phyloP scores from a whole-genome alignment of 1,140 invertebrate genomes.

The Eupristina koningsbergeri region DNA sequence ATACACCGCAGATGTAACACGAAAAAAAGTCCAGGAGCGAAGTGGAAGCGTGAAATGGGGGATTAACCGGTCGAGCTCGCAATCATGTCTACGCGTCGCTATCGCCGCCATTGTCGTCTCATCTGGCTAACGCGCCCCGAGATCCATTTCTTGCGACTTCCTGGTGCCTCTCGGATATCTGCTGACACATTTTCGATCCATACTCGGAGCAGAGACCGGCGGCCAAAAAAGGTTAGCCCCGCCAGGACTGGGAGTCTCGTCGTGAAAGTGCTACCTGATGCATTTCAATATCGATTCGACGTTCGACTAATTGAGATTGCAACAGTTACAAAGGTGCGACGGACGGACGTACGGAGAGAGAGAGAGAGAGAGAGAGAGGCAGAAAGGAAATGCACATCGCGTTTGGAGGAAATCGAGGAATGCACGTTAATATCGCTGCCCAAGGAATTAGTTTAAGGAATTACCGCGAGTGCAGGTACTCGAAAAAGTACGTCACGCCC shows the following conservation, averaged over 20 bases:
- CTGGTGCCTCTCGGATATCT: neutral
- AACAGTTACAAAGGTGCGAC: neutral
- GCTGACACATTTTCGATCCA: neutral
- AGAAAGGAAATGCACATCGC: conserved; percentile 15
- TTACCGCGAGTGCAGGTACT: too few relatives aligned
- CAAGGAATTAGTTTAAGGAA: neutral
- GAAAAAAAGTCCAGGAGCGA: neutral
- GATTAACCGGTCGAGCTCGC: neutral
- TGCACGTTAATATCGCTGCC: conserved; percentile 10
- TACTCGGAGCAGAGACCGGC: neutral
- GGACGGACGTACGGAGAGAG: too few relatives aligned
- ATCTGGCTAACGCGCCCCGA: neutral
- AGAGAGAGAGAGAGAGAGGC: neutral
- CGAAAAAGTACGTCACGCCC: too few relatives aligned
- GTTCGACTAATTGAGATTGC: conserved; percentile 37
- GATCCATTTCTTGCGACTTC: neutral
- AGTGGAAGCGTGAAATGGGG: neutral
- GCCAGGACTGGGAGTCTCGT: too few relatives aligned
- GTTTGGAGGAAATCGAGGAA: conserved; percentile 22
- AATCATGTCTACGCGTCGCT: neutral
- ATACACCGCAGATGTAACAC: neutral
- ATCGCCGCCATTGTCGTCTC: neutral
- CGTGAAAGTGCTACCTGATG: too few relatives aligned
- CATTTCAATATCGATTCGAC: neutral
- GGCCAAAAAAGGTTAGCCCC: neutral